Conservation (phyloP, 2,113 vertebrate genomes). For the Sialia sialis region DNA sequence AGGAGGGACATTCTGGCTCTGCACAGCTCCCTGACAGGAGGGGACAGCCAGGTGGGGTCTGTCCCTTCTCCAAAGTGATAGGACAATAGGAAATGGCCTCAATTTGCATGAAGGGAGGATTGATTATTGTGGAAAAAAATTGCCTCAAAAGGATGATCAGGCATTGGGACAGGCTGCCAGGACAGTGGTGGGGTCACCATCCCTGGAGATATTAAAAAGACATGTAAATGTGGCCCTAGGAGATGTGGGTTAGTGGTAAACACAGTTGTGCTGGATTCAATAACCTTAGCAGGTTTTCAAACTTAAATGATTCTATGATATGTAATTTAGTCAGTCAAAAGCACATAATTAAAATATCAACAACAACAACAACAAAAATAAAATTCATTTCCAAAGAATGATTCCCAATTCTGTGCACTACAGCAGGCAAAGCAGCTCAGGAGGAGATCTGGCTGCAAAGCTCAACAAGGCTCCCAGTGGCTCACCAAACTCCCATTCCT, state of each 20-base stretch:
- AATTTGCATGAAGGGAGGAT: neutral
- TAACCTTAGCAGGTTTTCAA: neutral
- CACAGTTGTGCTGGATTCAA: neutral
- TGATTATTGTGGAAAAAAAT: rapidly evolving
- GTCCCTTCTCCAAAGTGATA: neutral
- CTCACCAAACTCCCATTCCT: neutral
- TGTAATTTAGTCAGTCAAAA: neutral
- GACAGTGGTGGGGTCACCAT: neutral
- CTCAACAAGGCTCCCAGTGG: neutral
- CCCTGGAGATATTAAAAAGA: neutral
- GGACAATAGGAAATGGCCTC: neutral
- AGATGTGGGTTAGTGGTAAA: neutral
- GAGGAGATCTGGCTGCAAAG: neutral
- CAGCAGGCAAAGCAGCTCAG: neutral
- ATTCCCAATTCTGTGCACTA: neutral
- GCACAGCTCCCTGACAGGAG: neutral
- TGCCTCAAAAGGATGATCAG: neutral
- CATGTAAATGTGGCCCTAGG: rapidly evolving
- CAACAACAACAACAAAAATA: neutral
- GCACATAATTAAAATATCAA: neutral
- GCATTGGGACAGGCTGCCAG: neutral
- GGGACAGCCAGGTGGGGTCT: too few relatives aligned
- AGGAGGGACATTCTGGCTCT: rapidly evolving
- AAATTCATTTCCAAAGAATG: neutral
- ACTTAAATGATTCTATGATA: neutral